Evolutionary conservation across 2,888 invertebrate genomes (phyloP).

Genomic region (Hypolimnas misippus): DNA sequence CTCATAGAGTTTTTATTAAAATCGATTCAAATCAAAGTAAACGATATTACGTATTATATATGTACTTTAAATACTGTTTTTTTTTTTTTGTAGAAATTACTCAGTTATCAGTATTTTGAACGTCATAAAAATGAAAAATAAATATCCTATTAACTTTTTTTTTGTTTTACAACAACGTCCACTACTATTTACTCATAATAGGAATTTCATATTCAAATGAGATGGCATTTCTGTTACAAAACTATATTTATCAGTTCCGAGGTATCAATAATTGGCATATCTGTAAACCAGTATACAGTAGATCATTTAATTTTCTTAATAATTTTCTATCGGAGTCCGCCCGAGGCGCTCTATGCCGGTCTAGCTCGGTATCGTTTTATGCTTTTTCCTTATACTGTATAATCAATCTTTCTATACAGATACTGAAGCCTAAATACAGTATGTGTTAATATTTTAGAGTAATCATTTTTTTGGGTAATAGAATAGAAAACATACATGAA

Average conservation of each 20-base stretch:
- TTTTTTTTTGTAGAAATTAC: too few species aligned
- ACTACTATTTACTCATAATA: too few species aligned
- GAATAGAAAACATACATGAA: too few species aligned
- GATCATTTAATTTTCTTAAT: constrained; percentile 84
- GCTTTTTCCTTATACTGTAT: constrained; percentile 72
- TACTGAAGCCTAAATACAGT: constrained; percentile 38
- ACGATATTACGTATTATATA: too few species aligned
- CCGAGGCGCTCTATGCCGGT: constrained; percentile 62
- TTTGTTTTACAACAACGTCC: too few species aligned
- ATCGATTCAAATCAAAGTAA: too few species aligned
- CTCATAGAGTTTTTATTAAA: too few species aligned
- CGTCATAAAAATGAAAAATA: too few species aligned
- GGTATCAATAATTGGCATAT: constrained; percentile 82
- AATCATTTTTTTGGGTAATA: neutral
- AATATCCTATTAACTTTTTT: too few species aligned
- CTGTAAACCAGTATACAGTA: constrained; percentile 72
- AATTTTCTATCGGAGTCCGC: constrained; percentile 79
- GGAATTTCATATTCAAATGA: neutral
- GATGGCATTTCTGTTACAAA: constrained; percentile 2
- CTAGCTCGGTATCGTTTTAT: constrained; percentile 67
- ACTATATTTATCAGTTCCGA: neutral
- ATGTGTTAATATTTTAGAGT: constrained; percentile 19
- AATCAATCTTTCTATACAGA: constrained; percentile 66
- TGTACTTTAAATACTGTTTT: too few species aligned
- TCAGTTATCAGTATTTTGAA: too few species aligned